Base-by-base conservation (phyloP, 2,113 vertebrate genomes). In the Varanus salvator region DNA sequence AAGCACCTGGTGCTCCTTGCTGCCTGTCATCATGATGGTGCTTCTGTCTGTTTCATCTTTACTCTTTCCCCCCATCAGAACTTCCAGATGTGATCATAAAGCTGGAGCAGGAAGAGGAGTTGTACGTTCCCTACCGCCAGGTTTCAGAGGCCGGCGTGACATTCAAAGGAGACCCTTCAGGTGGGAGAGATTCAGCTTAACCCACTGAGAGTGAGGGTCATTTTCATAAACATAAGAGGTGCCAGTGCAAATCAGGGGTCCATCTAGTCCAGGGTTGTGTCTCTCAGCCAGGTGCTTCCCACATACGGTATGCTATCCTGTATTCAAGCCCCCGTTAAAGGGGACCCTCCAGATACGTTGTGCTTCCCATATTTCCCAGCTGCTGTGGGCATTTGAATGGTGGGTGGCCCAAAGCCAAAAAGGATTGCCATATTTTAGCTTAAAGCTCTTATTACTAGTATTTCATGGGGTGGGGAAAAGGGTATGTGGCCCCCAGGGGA, bases 61-160 rank as follows among this genome's bases (percentile, higher is more conserved):
- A 9, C 19, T 34, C 27, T 80, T 80, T 19, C 4, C 75, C 60
- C 64, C 21, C 7, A 27, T 38, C 69, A 88, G 87, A 88, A 69
- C 87, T 88, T 74, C 87, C 87, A 14, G 87, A 88, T 88, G 87
- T 88, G 80, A 88, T 88, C 19, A 60, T 88, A 48, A 88, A 88
- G 25, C 52, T 88, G 68, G 87, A 88, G 74, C 50, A 88, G 21
- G 87, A 88, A 48, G 87, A 88, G 52, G 71, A 57, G 15, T 52
- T 69, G 0, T 88, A 72, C 21, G 9, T 60, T 60, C 80, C 80
- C 50, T 88, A 29, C 19, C 68, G 27, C 34, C 80, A 23, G 9
- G 52, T 72, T 31, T 74, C 80, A 2, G 80, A 88, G 38, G 54
- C 34, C 11, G 44, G 52, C 4, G 68, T 69, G 64, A 69, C 27